phyloP scores from a whole-genome alignment of 2,888 invertebrate genomes.

The Globia sparganii region DNA sequence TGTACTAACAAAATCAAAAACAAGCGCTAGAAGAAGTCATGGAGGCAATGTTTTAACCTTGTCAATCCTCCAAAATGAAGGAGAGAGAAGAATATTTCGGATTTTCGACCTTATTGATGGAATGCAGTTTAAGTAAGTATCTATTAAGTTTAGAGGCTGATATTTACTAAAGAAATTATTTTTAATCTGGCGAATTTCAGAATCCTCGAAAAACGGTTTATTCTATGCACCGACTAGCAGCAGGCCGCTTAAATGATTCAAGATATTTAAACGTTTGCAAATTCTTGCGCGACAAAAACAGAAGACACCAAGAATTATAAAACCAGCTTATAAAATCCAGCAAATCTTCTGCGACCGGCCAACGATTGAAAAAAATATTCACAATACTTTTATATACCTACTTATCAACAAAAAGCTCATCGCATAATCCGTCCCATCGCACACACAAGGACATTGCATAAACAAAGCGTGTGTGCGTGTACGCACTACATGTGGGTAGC shows the following conservation, averaged over 20 bases:
- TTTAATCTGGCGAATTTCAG: not conserved
- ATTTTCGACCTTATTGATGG: not conserved
- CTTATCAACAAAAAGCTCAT: conserved; percentile 71
- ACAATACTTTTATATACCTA: conserved; percentile 33
- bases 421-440: conserved; percentile 81
- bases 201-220: not conserved
- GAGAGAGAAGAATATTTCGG: not conserved
- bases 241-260: not conserved
- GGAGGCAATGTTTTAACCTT: not conserved
- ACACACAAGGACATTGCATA: conserved; percentile 71
- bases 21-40: not conserved
- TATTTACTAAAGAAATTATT: not conserved
- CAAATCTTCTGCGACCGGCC: not conserved
- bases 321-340: not conserved
- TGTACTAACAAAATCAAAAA: not conserved
- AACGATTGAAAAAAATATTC: not conserved
- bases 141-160: not conserved
- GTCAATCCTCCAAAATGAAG: not conserved
- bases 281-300: not conserved
- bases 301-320: not conserved
- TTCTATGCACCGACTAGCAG: not conserved
- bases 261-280: not conserved
- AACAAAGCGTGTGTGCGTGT: conserved; percentile 77
- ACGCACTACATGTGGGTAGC: conserved; percentile 86
- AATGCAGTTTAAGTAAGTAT: not conserved